These are phyloP conservation scores for Enteromius afrohamiltoni DNA, from an alignment of 2,797 vertebrate genomes.

Conservation along the genomic window DNA sequence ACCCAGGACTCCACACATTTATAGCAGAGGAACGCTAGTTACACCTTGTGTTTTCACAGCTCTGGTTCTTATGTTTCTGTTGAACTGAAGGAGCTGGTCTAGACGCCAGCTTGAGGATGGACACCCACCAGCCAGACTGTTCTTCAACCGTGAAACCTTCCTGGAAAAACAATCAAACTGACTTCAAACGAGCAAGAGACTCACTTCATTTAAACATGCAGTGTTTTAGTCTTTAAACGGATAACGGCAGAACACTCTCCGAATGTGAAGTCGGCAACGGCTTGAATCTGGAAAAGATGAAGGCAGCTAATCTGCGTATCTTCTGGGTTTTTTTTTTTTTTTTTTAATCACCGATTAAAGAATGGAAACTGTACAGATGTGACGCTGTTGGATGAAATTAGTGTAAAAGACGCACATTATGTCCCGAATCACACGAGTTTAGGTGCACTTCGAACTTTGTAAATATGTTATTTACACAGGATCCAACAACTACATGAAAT, in stretches of 20 bases:
- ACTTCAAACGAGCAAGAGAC: constrained; percentile 10
- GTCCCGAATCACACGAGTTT: constrained; percentile 9
- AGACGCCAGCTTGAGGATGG: constrained; percentile 21
- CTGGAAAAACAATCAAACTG: constrained; percentile 18
- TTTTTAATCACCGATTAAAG: neutral
- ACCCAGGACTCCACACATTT: constrained; percentile 73
- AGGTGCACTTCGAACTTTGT: constrained; percentile 28
- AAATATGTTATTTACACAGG: constrained; percentile 65
- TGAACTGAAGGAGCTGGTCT: constrained; percentile 62
- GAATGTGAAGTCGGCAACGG: constrained; percentile 31
- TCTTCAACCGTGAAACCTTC: neutral
- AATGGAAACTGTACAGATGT: constrained; percentile 20
- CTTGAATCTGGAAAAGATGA: constrained; percentile 44
- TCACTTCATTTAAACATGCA: constrained; percentile 4
- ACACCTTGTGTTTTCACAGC: constrained; percentile 62
- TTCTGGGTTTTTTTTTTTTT: constrained; percentile 9
- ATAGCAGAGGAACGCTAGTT: constrained; percentile 58
- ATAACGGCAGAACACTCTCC: constrained; percentile 28
- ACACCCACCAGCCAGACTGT: constrained; percentile 12
- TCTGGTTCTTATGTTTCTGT: constrained; percentile 71
- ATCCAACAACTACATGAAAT: constrained; percentile 83
- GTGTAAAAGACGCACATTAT: neutral
- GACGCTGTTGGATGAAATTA: neutral
- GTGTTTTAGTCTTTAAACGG: constrained; percentile 17
- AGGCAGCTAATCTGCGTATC: constrained; percentile 50